Conservation (phyloP, 2,797 vertebrate species). For the Myotis findleyi region DNA sequence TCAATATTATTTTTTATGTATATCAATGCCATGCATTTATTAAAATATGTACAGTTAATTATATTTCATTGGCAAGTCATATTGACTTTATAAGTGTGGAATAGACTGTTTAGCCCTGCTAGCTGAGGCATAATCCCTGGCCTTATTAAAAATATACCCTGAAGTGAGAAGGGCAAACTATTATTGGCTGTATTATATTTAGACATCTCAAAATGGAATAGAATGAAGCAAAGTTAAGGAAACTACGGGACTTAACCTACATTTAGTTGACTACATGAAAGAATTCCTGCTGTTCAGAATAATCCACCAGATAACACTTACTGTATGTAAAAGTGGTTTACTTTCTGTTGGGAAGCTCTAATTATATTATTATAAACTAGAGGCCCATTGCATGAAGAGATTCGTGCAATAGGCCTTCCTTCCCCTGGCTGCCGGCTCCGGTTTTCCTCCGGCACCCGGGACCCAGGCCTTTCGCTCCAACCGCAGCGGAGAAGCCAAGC, state of each 20-base stretch:
- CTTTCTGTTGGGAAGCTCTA: constrained; percentile 25
- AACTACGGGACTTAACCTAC: neutral
- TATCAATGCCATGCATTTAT: constrained; percentile 45
- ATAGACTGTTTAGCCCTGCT: constrained; percentile 21
- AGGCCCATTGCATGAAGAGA: no score
- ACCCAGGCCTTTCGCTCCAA: no score
- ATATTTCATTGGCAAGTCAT: constrained; percentile 48
- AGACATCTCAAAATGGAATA: constrained; percentile 28
- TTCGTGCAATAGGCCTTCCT: no score
- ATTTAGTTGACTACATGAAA: neutral
- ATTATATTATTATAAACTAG: constrained; percentile 25
- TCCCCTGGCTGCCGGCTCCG: no score
- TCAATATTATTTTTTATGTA: constrained; percentile 42
- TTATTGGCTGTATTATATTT: constrained; percentile 1
- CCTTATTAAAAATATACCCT: constrained; percentile 49
- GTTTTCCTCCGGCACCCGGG: no score
- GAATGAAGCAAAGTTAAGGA: constrained; percentile 23
- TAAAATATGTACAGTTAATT: constrained; percentile 58
- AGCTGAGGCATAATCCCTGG: constrained; percentile 41
- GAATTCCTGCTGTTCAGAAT: neutral
- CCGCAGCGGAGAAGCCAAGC: no score
- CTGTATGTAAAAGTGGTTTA: neutral
- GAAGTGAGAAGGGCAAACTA: constrained; percentile 55
- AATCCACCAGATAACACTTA: neutral
- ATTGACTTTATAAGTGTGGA: constrained; percentile 32